These are phyloP conservation scores for Phallusia fumigata DNA, from an alignment of 23 tunicate species.

Conservation along the genomic window DNA sequence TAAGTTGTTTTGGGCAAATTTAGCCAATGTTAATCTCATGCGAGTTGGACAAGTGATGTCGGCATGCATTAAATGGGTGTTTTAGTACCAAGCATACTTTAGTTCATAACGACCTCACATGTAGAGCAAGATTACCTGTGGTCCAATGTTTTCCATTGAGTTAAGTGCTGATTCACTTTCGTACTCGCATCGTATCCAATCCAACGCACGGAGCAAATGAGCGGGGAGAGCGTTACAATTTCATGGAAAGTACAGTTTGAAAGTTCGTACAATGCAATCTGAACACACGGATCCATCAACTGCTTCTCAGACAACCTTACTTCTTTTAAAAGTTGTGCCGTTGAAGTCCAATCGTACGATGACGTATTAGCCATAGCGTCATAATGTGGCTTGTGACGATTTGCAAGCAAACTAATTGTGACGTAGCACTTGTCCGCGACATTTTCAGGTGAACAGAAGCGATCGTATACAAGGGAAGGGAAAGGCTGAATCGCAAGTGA, in stretches of 20 bases:
- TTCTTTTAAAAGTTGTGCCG: neutral
- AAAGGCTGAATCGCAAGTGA: constrained; percentile 2
- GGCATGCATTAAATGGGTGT: no score
- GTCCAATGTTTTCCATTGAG: constrained; percentile 40
- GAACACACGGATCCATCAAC: constrained; percentile 48
- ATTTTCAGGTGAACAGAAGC: neutral
- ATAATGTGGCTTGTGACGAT: no score
- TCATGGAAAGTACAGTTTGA: constrained; percentile 31
- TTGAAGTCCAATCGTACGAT: neutral
- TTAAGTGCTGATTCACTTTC: neutral
- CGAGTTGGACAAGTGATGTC: no score
- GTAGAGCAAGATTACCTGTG: constrained; percentile 26
- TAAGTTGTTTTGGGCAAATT: no score
- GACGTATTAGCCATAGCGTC: no score
- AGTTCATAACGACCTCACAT: no score
- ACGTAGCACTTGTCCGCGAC: neutral
- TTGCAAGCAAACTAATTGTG: no score
- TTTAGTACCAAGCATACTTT: no score
- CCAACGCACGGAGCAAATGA: constrained; percentile 52
- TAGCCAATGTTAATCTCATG: no score
- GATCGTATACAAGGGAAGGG: constrained; percentile 10
- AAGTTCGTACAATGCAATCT: constrained; percentile 48
- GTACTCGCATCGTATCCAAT: constrained; percentile 34
- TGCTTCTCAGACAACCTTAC: constrained; percentile 3
- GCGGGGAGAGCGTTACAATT: neutral